Conservation (phyloP, 2,113 vertebrate genomes). For the Neogobius melanostomus region DNA sequence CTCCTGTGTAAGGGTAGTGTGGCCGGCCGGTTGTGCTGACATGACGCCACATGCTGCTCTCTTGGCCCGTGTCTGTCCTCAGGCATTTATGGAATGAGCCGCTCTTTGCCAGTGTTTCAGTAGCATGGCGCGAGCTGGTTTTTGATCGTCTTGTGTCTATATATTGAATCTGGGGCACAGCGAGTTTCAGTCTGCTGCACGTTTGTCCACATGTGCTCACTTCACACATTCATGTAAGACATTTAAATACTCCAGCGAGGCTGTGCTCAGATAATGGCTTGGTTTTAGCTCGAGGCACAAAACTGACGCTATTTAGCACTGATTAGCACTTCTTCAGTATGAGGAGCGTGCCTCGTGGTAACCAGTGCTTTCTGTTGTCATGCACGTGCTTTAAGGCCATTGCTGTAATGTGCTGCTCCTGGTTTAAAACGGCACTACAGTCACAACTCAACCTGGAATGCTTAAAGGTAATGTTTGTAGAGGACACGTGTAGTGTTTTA, state of each 20-base stretch:
- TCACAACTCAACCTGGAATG: too few relatives aligned
- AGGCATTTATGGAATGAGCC: slow-evolving; percentile 57
- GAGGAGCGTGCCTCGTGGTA: neutral
- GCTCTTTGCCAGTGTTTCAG: slow-evolving; percentile 21
- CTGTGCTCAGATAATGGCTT: slow-evolving; percentile 71
- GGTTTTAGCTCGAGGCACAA: slow-evolving; percentile 68
- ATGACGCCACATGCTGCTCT: slow-evolving; percentile 27
- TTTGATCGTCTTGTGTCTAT: slow-evolving; percentile 4
- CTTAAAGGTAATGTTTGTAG: too few relatives aligned
- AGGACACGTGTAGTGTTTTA: too few relatives aligned
- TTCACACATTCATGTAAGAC: slow-evolving; percentile 17
- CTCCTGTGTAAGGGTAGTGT: neutral
- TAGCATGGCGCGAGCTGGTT: slow-evolving; percentile 6
- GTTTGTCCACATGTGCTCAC: slow-evolving; percentile 36
- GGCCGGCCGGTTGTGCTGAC: too few relatives aligned
- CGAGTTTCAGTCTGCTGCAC: slow-evolving; percentile 21
- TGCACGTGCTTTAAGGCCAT: neutral
- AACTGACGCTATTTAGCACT: slow-evolving; percentile 73
- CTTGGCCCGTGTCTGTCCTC: slow-evolving; percentile 38
- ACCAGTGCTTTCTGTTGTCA: neutral
- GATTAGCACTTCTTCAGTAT: slow-evolving; percentile 11
- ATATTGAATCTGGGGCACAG: slow-evolving; percentile 33
- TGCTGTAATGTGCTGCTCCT: too few relatives aligned
- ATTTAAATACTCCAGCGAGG: slow-evolving; percentile 10
- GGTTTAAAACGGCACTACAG: too few relatives aligned